phyloP scores from a whole-genome alignment of 2,888 invertebrate genomes.

The Drosophila fungiperda region DNA sequence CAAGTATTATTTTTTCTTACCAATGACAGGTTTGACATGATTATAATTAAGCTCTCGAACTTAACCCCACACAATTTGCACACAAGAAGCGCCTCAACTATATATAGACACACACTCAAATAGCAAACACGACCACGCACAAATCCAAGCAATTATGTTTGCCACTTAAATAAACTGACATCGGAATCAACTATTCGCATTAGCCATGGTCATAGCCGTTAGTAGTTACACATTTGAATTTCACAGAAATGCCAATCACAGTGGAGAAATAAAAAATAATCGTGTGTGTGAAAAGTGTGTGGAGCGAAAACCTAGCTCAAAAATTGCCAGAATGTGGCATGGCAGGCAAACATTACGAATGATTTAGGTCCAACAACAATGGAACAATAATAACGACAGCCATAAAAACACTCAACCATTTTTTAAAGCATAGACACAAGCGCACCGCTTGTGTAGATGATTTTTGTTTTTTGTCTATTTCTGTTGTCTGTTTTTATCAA shows the following conservation, averaged over 20 bases:
- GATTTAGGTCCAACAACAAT: constrained; percentile 67
- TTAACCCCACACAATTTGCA: constrained; percentile 14
- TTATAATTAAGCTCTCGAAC: constrained; percentile 43
- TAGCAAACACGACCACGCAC: constrained; percentile 10
- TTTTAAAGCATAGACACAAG: constrained; percentile 48
- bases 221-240: constrained; percentile 29
- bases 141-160: constrained; percentile 45
- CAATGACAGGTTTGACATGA: constrained; percentile 17
- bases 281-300: constrained; percentile 5
- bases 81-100: constrained; percentile 12
- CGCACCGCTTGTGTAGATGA: constrained; percentile 50
- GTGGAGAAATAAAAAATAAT: constrained; percentile 47
- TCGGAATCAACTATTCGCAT: constrained; percentile 49
- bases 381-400: constrained; percentile 33
- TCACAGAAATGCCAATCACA: constrained; percentile 50
- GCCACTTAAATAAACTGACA: constrained; percentile 52
- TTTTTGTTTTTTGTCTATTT: constrained; percentile 8
- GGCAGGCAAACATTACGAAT: constrained; percentile 71
- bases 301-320: constrained; percentile 63
- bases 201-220: constrained; percentile 28
- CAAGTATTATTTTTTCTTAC: constrained; percentile 7
- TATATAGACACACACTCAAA: constrained; percentile 10
- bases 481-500: constrained; percentile 43
- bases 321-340: constrained; percentile 57
- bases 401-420: constrained; percentile 49